Base-by-base conservation (phyloP, 2,113 vertebrate species). In the Saccopteryx bilineata region DNA sequence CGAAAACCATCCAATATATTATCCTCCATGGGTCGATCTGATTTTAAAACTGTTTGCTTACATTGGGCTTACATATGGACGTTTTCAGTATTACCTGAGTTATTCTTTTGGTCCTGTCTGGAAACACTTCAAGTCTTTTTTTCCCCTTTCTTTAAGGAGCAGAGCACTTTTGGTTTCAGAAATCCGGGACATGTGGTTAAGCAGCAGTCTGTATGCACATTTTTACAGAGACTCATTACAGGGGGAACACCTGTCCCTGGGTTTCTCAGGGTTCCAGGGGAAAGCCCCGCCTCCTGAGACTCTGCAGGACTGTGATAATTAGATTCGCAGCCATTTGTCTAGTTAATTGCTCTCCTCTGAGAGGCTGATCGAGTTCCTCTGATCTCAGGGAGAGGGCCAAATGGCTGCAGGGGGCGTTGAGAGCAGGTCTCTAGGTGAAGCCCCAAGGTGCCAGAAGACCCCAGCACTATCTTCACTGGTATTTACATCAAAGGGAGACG, bases 321-420 rank as follows among this genome's bases (percentile, higher is more conserved):
- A 72, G n/a, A n/a, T 75, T 50, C 31, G 46, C 0, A 69, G 69
- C 60, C 63, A 13, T 78, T 71, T 80, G 63, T 82, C 93, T 72
- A 39, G 76, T 61, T 63, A 93, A 91, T 88, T 63, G 90, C 87
- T 82, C 52, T 65, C 50, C 17, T 81, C 48, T 17, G 75, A 89
- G 78, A 79, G 82, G 66, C 19, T 26, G 48, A 52, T 39, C 61
- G 66, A 65, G 69, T 18, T 11, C 26, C 12, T n/a, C 58, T 60
- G 50, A 31, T 54, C 63, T 76, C 31, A 1, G 48, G 14, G 58
- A 76, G 31, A 75, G 18, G 26, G 28, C 31, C 79, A 75, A 78
- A 58, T 12, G 52, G 75, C 52, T 54, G 5, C 68, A 65, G 76
- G 39, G 39, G 39, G 39, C 2, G 39, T 63, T 39, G 23, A 19